Evolutionary conservation across 1,140 invertebrate species (phyloP).

Genomic region (Manduca sexta): DNA sequence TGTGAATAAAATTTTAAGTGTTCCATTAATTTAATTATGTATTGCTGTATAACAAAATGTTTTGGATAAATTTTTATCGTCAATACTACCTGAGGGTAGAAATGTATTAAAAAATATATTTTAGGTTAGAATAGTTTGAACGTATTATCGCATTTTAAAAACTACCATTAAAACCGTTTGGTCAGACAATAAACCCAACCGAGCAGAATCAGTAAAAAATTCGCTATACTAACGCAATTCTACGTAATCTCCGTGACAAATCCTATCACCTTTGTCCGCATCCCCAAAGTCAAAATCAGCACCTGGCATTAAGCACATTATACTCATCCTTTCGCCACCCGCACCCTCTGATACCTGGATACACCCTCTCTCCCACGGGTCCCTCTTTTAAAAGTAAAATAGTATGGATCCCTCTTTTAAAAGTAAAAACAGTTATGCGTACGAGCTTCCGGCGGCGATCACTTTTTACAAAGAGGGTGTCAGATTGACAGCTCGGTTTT

Average conservation of each 20-base stretch:
- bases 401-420: conserved; percentile 57
- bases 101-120: too few relatives aligned
- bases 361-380: conserved; percentile 44
- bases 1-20: too few relatives aligned
- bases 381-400: conserved; percentile 66
- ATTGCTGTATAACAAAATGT: too few relatives aligned
- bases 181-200: background rate
- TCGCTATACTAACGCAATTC: background rate
- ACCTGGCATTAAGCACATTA: conserved; percentile 49
- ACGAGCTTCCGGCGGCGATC: conserved; percentile 40
- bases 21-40: too few relatives aligned
- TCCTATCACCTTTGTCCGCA: conserved; percentile 1
- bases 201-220: background rate
- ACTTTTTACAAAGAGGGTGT: conserved; percentile 20
- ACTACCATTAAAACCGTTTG: too few relatives aligned
- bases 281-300: conserved; percentile 28
- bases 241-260: conserved; percentile 6
- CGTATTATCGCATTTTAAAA: too few relatives aligned
- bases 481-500: conserved; percentile 57
- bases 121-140: too few relatives aligned
- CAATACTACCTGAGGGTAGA: too few relatives aligned
- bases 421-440: conserved; percentile 61
- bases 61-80: too few relatives aligned
- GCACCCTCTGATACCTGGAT: conserved; percentile 29
- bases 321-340: conserved; percentile 41